Evolutionary conservation across 1,140 invertebrate species (phyloP), one percentile per base, ranked within the genome.

Genomic region (Caenorhabditis tropicalis): DNA sequence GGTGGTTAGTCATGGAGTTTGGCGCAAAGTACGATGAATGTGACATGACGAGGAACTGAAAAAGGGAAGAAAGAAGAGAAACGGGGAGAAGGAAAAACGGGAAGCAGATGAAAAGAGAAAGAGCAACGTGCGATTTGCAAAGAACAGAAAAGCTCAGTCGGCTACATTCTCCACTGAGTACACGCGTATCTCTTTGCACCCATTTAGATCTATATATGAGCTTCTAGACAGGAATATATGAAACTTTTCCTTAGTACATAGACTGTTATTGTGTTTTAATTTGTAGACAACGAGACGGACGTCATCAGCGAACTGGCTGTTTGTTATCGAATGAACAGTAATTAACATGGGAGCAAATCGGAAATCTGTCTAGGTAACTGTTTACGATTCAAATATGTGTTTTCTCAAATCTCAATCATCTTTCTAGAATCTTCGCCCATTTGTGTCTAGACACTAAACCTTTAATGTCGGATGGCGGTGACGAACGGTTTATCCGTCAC

Each of bases 41-140:
- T 74, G 65, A 74, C 65, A 74, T 74, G 65, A 43, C 65, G 65
- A 43, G 36, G 65, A 74, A 74, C 27, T 43, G 29, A 29, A 27
- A 65, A 65, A 12, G n/a, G 58, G 53, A 58, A 58, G 39, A 58
- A 58, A 43, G 24, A 74, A 43, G 43, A 33, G 31, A 36, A 39
- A 27, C 10, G 15, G 36, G 24, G 65, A 43, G 43, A 43, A n/a
- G n/a, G n/a, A 36, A 39, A 39, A 2, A 24, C 19, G 27, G 36
- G 24, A 36, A 24, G 65, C 65, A 74, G 33, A 74, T 74, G 65
- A 74, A 74, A 74, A 74, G 36, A 74, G 65, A 74, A 74, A 74
- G 65, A 74, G 65, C 65, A 74, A 74, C 65, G 65, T 74, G 65
- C 65, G 36, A 74, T 74, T 74, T 74, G 65, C 65, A 74, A 74